Percentiles rank a stretch among this genome's conserved stretches.
Conservation (phyloP, 53 echinoderm and acorn worm genomes). For the Stichopus horrens region DNA sequence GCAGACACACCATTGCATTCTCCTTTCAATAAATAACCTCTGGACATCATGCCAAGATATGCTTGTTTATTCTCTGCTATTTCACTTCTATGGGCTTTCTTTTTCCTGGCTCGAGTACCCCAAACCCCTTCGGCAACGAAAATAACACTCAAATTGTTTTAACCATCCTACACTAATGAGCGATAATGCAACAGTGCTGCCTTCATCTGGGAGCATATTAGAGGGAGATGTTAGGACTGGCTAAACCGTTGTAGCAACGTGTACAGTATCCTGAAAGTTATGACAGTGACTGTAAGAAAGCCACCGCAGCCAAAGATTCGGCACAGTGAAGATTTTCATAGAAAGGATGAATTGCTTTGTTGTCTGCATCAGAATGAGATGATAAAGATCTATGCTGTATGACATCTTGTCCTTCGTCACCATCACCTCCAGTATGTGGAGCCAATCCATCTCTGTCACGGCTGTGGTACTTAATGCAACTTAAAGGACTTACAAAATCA, state of each 20-base stretch:
- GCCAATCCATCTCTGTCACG: too few relatives aligned
- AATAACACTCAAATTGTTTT: constrained; percentile 39
- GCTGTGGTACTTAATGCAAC: too few relatives aligned
- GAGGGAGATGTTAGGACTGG: neutral
- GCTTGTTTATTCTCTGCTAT: neutral
- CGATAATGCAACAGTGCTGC: constrained; percentile 11
- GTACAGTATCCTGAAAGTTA: neutral
- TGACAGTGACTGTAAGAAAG: too few relatives aligned
- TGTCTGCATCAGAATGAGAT: too few relatives aligned
- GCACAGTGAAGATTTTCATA: too few relatives aligned
- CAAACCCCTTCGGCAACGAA: constrained; percentile 20
- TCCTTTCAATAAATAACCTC: neutral
- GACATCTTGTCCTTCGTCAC: too few relatives aligned
- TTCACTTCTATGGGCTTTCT: neutral
- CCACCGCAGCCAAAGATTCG: too few relatives aligned
- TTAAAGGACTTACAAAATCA: too few relatives aligned
- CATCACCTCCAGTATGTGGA: too few relatives aligned
- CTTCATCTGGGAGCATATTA: neutral
- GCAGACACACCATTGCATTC: neutral
- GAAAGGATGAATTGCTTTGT: too few relatives aligned
- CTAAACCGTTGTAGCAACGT: neutral
- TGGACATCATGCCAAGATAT: neutral
- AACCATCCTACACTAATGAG: constrained; percentile 31
- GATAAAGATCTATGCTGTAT: too few relatives aligned
- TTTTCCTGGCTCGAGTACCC: neutral